These are phyloP conservation scores for Heliconius himera DNA, from an alignment of 1,140 invertebrate species.

Conservation along the genomic window DNA sequence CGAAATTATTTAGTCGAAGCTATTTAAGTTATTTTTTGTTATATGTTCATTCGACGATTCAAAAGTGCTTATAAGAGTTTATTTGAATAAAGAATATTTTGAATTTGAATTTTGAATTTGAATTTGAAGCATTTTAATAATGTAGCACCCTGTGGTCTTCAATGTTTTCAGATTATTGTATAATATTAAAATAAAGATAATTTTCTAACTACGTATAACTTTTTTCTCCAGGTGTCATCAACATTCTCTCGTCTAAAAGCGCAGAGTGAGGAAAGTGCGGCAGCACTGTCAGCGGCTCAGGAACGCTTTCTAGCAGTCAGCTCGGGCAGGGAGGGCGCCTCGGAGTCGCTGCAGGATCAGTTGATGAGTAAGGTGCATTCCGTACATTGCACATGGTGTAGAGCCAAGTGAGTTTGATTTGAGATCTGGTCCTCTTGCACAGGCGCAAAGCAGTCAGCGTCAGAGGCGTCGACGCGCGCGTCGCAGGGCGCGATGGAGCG, in stretches of 20 bases:
- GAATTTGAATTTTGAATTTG: too few relatives aligned
- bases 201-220: background rate
- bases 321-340: constrained; percentile 89
- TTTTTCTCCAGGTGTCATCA: constrained; percentile 76
- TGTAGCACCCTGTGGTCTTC: too few relatives aligned
- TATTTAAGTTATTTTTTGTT: too few relatives aligned
- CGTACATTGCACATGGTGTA: too few relatives aligned
- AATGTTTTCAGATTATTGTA: too few relatives aligned
- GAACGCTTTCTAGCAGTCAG: constrained; percentile 92
- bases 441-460: constrained; percentile 89
- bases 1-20: too few relatives aligned
- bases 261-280: constrained; percentile 85
- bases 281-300: constrained; percentile 88
- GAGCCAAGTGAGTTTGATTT: too few relatives aligned
- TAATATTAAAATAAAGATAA: too few relatives aligned
- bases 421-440: background rate
- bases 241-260: constrained; percentile 88
- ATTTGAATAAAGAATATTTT: too few relatives aligned
- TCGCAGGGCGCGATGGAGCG: constrained; percentile 91
- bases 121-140: too few relatives aligned
- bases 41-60: too few relatives aligned
- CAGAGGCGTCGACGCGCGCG: constrained; percentile 90
- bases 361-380: constrained; percentile 85
- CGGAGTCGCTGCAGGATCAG: constrained; percentile 95
- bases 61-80: too few relatives aligned